Percentiles rank a stretch among this genome's conserved stretches.
These are phyloP conservation scores for Hippocampus abdominalis DNA, from an alignment of 2,113 vertebrate species.

Conservation along the genomic window DNA sequence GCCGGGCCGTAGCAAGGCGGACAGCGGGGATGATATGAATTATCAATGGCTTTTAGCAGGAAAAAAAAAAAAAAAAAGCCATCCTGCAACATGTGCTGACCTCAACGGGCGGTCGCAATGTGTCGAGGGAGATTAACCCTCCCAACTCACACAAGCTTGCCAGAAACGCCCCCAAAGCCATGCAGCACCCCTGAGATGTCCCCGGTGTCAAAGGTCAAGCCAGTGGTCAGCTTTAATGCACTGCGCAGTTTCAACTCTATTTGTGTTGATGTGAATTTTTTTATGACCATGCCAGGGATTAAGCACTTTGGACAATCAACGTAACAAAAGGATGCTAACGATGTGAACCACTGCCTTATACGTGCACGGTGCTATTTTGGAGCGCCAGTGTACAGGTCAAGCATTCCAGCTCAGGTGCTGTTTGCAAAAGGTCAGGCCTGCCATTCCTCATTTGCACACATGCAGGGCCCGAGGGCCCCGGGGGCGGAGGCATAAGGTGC, in stretches of 20 bases:
- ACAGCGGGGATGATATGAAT: slow-evolving; percentile 67
- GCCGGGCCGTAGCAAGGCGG: slow-evolving; percentile 39
- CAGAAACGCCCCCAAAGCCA: slow-evolving; percentile 49
- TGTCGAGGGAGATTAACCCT: slow-evolving; percentile 70
- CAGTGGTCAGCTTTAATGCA: slow-evolving; percentile 85
- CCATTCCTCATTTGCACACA: slow-evolving; percentile 42
- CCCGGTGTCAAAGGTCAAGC: slow-evolving; percentile 86
- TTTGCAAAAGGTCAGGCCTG: slow-evolving; percentile 31
- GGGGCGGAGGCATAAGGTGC: slow-evolving; percentile 49
- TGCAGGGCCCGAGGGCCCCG: slow-evolving; percentile 32
- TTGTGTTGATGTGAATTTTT: slow-evolving; percentile 62
- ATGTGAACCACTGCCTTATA: no score
- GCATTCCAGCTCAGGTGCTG: slow-evolving; percentile 19
- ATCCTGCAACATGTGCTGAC: slow-evolving; percentile 77
- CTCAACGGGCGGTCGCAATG: slow-evolving; percentile 70
- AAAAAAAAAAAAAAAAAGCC: slow-evolving; percentile 10
- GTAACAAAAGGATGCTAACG: no score
- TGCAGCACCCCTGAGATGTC: slow-evolving; percentile 79
- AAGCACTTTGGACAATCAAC: not conserved
- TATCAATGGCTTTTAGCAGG: slow-evolving; percentile 72
- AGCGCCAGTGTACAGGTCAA: not conserved
- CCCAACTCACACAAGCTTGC: slow-evolving; percentile 25
- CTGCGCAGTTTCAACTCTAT: slow-evolving; percentile 82
- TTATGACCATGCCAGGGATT: slow-evolving; percentile 2
- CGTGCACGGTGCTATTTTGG: not conserved